Percentiles rank a stretch among this genome's conserved stretches.
Conservation (phyloP, 1,140 invertebrate genomes). For the Sminthurides bifidus region DNA sequence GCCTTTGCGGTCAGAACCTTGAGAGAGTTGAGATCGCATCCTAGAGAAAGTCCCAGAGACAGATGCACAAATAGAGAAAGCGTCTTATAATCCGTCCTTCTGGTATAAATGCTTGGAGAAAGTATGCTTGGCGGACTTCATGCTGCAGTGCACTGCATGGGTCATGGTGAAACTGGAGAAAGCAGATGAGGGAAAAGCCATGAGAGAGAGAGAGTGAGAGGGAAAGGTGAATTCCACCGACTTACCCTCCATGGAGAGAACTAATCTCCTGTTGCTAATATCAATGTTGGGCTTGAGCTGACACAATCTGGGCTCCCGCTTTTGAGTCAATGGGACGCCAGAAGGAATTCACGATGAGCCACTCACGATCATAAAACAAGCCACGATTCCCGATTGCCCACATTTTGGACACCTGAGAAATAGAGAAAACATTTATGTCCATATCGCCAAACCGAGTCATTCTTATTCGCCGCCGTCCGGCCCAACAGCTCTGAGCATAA, state of each 20-base stretch:
- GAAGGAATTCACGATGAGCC: constrained; percentile 74
- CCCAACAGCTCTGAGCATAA: no score
- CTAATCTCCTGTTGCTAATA: constrained; percentile 46
- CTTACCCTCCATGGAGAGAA: constrained; percentile 55
- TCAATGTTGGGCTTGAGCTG: constrained; percentile 63
- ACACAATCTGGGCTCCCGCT: constrained; percentile 66
- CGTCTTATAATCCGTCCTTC: no score
- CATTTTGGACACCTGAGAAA: constrained; percentile 33
- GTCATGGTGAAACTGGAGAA: neutral
- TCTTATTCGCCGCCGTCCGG: no score
- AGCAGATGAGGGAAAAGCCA: no score
- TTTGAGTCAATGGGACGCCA: constrained; percentile 76
- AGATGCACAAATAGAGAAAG: no score
- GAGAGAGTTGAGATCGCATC: no score
- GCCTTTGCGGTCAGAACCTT: no score
- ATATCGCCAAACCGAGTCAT: neutral
- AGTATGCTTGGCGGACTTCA: no score
- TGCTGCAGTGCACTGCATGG: no score
- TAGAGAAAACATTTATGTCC: neutral
- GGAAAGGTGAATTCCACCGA: neutral
- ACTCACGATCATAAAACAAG: constrained; percentile 75
- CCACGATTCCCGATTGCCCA: constrained; percentile 65
- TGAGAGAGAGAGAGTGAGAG: constrained; percentile 5
- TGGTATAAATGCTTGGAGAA: no score
- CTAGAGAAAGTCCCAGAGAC: no score